Percentiles rank a stretch among this genome's conserved stretches.
Conservation (phyloP, 2,888 invertebrate genomes). For the Xanthia togata region DNA sequence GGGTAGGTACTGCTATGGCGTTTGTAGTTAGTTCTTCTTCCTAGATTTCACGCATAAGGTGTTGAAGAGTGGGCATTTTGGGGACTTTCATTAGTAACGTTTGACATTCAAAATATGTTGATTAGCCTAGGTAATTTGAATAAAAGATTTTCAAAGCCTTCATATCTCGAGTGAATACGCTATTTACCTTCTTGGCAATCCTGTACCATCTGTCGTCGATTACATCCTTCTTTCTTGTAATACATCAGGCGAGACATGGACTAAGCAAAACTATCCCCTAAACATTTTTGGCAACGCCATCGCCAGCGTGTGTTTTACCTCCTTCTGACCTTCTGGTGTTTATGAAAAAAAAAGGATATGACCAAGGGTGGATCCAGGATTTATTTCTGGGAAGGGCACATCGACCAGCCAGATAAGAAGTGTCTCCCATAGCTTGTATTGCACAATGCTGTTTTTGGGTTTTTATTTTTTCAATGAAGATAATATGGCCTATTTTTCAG, state of each 20-base stretch:
- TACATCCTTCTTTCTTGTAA: background rate
- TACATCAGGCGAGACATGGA: background rate
- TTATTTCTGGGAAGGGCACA: no score
- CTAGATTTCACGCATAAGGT: background rate
- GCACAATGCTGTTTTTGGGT: no score
- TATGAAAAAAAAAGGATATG: background rate
- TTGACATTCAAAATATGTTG: background rate
- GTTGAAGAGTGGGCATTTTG: background rate
- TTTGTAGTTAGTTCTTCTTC: background rate
- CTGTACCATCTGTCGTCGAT: no score
- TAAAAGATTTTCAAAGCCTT: background rate
- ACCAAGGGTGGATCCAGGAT: no score
- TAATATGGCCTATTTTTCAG: no score
- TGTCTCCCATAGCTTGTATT: no score
- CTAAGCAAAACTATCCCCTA: no score
- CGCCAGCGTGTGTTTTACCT: background rate
- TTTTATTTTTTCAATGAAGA: no score
- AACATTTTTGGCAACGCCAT: no score
- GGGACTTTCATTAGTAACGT: background rate
- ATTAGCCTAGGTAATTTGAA: background rate
- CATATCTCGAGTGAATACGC: background rate
- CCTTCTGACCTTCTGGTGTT: no score
- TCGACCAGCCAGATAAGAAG: no score
- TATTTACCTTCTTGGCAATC: background rate
- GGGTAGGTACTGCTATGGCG: no score